Conservation (phyloP, 2,113 vertebrate genomes). For the Hyaena hyaena region DNA sequence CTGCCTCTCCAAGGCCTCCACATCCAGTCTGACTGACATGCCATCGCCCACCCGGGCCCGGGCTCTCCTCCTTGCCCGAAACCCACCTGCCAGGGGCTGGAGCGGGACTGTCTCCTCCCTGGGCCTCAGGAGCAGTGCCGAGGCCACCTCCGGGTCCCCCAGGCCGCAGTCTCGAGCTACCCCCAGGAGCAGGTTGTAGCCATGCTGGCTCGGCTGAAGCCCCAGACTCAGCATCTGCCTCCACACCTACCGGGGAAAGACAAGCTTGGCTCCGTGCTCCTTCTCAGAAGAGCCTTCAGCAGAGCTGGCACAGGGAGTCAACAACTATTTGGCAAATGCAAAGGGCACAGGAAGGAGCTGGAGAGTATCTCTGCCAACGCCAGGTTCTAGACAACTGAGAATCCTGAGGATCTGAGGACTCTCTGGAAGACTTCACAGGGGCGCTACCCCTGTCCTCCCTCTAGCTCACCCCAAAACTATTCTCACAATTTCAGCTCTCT, state of each 20-base stretch:
- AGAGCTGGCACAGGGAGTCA: background rate
- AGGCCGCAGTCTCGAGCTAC: constrained; percentile 93
- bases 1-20: constrained; percentile 89
- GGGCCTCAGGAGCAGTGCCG: constrained; percentile 85
- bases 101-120: background rate
- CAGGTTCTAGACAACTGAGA: background rate
- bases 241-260: constrained; percentile 90
- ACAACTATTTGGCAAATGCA: background rate
- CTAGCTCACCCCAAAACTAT: background rate
- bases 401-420: background rate
- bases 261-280: background rate
- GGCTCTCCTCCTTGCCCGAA: constrained; percentile 4
- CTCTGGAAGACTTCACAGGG: background rate
- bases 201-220: constrained; percentile 86
- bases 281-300: background rate
- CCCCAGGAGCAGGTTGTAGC: constrained; percentile 92
- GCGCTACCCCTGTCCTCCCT: background rate
- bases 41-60: background rate
- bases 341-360: background rate
- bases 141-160: constrained; percentile 86
- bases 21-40: constrained; percentile 76
- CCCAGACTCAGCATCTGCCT: constrained; percentile 92
- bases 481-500: background rate
- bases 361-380: background rate
- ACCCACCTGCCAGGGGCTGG: constrained; percentile 51